phyloP scores from a whole-genome alignment of 92 coral and sea anemone genomes.

The Paragorgia papillata region DNA sequence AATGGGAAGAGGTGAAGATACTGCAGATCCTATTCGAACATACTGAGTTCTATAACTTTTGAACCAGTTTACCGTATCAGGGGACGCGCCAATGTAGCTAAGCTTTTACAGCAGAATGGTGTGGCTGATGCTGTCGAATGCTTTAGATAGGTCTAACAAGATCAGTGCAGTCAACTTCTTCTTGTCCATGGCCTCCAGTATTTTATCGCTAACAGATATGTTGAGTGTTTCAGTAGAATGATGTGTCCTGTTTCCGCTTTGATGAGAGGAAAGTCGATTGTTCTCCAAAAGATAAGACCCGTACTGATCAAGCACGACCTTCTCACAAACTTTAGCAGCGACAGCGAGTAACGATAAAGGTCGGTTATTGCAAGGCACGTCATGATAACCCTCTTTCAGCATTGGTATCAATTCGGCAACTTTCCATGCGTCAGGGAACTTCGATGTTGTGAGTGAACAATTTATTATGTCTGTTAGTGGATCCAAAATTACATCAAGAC shows the following conservation, averaged over 20 bases:
- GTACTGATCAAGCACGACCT: slow-evolving; percentile 3
- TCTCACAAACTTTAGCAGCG: neutral
- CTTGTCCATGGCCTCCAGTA: neutral
- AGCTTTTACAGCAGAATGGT: slow-evolving; percentile 18
- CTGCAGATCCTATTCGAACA: slow-evolving; percentile 21
- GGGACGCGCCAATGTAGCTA: slow-evolving; percentile 14
- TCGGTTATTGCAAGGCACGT: slow-evolving; percentile 42
- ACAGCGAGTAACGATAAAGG: slow-evolving; percentile 37
- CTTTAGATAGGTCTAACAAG: slow-evolving; percentile 21
- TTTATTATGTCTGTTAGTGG: slow-evolving; percentile 22
- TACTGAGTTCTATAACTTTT: neutral
- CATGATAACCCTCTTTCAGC: slow-evolving; percentile 46
- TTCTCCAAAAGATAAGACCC: slow-evolving; percentile 12
- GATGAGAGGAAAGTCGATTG: slow-evolving; percentile 29
- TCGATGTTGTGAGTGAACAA: slow-evolving; percentile 4
- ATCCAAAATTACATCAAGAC: slow-evolving; percentile 38
- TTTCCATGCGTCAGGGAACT: slow-evolving; percentile 31
- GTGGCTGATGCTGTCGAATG: slow-evolving; percentile 43
- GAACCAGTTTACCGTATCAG: neutral
- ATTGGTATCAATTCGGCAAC: slow-evolving; percentile 2
- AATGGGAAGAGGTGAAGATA: slow-evolving; percentile 18
- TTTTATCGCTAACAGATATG: neutral
- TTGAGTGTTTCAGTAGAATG: slow-evolving; percentile 43
- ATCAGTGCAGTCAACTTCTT: slow-evolving; percentile 15
- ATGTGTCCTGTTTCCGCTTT: slow-evolving; percentile 42